Evolutionary conservation across 1,140 invertebrate genomes (phyloP).

Genomic region (Adelges cooleyi): DNA sequence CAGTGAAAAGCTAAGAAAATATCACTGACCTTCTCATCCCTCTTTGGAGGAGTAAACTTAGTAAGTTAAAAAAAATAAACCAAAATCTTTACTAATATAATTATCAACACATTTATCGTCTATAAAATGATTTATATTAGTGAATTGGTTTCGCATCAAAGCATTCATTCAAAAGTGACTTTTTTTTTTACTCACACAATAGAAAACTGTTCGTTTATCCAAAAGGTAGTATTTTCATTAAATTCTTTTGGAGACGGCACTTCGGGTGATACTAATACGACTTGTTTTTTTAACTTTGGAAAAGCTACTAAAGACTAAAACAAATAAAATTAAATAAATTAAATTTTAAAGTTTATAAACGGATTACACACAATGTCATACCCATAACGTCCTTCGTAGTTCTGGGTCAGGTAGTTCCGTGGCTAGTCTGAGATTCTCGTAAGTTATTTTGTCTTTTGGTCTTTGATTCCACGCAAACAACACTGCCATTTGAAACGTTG

Average conservation of each 20-base stretch:
- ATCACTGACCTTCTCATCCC: too few species aligned
- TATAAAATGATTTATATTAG: too few species aligned
- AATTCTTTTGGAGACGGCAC: slow-evolving; percentile 86
- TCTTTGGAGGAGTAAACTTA: too few species aligned
- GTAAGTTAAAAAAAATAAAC: too few species aligned
- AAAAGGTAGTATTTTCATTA: slow-evolving; percentile 82
- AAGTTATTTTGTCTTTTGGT: slow-evolving; percentile 78
- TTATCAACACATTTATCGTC: too few species aligned
- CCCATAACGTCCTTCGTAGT: slow-evolving; percentile 87
- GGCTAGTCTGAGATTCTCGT: slow-evolving; percentile 88
- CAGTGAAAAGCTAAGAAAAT: too few species aligned
- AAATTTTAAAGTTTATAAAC: too few species aligned
- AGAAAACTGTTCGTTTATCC: slow-evolving; percentile 67
- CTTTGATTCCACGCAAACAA: slow-evolving; percentile 98
- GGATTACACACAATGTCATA: background rate
- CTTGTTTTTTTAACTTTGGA: slow-evolving; percentile 88
- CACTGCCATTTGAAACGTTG: slow-evolving; percentile 99
- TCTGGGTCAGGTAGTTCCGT: slow-evolving; percentile 95
- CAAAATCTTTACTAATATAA: too few species aligned
- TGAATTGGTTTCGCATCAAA: too few species aligned
- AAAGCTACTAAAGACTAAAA: slow-evolving; percentile 75
- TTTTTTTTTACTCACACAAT: slow-evolving; percentile 4
- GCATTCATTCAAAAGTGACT: too few species aligned
- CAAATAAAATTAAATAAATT: slow-evolving; percentile 38
- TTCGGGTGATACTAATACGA: slow-evolving; percentile 67